These are phyloP conservation scores for Branchinecta lynchi DNA, from an alignment of 1,140 invertebrate genomes.

Conservation along the genomic window DNA sequence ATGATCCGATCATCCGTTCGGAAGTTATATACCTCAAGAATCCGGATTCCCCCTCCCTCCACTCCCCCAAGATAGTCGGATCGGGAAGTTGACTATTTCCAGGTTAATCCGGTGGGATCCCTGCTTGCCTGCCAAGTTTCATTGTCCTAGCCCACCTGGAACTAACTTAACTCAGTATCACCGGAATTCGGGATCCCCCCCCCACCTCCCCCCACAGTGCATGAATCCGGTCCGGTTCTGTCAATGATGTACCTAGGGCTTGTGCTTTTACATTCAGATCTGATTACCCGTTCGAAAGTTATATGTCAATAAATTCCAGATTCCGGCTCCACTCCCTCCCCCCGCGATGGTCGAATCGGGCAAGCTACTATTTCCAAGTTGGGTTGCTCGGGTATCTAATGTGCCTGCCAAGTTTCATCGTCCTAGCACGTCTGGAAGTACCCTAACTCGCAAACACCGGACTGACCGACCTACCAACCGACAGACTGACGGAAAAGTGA, in stretches of 20 bases:
- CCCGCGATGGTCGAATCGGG: no score
- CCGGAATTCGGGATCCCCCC: not conserved
- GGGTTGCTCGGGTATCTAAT: no score
- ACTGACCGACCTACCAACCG: no score
- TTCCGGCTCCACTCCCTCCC: no score
- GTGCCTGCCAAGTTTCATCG: no score
- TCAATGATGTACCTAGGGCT: not conserved
- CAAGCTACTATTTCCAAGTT: no score
- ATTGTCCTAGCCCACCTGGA: constrained; percentile 3
- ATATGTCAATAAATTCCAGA: no score
- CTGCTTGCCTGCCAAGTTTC: not conserved
- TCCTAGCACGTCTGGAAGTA: no score
- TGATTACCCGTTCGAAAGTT: not conserved
- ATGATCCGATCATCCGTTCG: constrained; percentile 4
- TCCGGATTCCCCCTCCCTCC: constrained; percentile 3
- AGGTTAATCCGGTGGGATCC: not conserved
- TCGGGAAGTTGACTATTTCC: not conserved
- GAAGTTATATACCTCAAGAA: not conserved
- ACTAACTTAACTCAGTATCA: not conserved
- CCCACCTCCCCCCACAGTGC: not conserved
- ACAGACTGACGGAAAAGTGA: no score
- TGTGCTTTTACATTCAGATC: not conserved
- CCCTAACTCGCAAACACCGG: no score
- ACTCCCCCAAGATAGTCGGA: constrained; percentile 3
- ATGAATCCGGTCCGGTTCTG: not conserved